phyloP scores from a whole-genome alignment of 2,797 vertebrate genomes.

The Gymnothorax javanicus region DNA sequence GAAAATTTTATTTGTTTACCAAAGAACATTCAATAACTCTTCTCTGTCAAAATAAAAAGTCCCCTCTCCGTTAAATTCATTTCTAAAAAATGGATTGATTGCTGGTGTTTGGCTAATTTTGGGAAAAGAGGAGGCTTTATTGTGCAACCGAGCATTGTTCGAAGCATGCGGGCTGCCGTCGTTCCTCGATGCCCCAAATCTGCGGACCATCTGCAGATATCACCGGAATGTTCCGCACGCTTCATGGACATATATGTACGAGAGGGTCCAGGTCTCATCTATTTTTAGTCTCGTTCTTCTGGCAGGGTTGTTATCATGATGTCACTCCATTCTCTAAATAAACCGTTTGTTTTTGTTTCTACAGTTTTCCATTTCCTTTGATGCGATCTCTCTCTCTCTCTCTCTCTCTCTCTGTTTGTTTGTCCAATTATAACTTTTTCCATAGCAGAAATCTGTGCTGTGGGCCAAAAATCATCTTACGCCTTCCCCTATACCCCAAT shows the following conservation, averaged over 20 bases:
- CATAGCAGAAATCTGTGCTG: background rate
- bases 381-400: slow-evolving; percentile 19
- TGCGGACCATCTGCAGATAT: slow-evolving; percentile 67
- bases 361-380: slow-evolving; percentile 51
- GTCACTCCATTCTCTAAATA: slow-evolving; percentile 66
- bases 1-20: slow-evolving; percentile 54
- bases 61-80: background rate
- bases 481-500: background rate
- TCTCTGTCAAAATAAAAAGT: slow-evolving; percentile 22
- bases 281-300: slow-evolving; percentile 62
- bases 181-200: slow-evolving; percentile 54
- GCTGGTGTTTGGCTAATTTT: background rate
- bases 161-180: slow-evolving; percentile 46
- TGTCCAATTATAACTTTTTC: slow-evolving; percentile 44
- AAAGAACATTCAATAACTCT: slow-evolving; percentile 29
- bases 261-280: slow-evolving; percentile 64
- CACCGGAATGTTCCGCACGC: slow-evolving; percentile 67
- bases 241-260: slow-evolving; percentile 78
- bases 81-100: background rate
- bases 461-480: background rate
- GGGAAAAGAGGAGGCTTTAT: background rate
- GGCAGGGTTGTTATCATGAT: slow-evolving; percentile 65
- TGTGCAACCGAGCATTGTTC: slow-evolving; percentile 15
- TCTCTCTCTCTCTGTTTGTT: slow-evolving; percentile 62
- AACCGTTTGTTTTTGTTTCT: slow-evolving; percentile 66